Evolutionary conservation across 2,113 vertebrate species (phyloP).

Genomic region (Erpornis zantholeuca): DNA sequence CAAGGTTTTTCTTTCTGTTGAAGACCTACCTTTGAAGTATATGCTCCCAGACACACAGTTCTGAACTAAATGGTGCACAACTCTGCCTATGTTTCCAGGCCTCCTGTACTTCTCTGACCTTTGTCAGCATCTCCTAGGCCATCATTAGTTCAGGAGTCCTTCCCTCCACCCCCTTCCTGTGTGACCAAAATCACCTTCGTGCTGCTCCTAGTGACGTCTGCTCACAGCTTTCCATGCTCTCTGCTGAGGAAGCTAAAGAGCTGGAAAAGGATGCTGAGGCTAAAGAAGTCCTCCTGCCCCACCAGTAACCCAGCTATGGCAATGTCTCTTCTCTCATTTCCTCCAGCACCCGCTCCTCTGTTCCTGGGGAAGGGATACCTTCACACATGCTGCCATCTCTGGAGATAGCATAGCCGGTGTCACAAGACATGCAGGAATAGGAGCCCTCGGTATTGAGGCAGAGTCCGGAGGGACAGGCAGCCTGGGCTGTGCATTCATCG

Average conservation of each 20-base stretch:
- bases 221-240: not conserved
- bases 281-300: not conserved
- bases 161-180: not conserved
- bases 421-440: slow-evolving; percentile 82
- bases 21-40: not conserved
- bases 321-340: not conserved
- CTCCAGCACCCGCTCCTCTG: not conserved
- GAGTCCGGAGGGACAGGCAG: slow-evolving; percentile 76
- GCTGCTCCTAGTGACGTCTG: not conserved
- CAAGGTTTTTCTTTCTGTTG: not conserved
- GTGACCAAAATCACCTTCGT: not conserved
- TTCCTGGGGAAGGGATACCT: slow-evolving; percentile 70
- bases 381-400: slow-evolving; percentile 80
- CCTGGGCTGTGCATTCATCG: slow-evolving; percentile 77
- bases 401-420: slow-evolving; percentile 78
- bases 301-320: not conserved
- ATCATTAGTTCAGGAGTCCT: not conserved
- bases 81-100: not conserved
- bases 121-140: not conserved
- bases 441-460: slow-evolving; percentile 87
- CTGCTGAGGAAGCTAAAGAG: not conserved
- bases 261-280: not conserved
- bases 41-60: not conserved
- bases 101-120: not conserved
- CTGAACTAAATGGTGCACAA: not conserved